Conservation (phyloP, 2,888 invertebrate genomes). For the Argyresthia goedartella region DNA sequence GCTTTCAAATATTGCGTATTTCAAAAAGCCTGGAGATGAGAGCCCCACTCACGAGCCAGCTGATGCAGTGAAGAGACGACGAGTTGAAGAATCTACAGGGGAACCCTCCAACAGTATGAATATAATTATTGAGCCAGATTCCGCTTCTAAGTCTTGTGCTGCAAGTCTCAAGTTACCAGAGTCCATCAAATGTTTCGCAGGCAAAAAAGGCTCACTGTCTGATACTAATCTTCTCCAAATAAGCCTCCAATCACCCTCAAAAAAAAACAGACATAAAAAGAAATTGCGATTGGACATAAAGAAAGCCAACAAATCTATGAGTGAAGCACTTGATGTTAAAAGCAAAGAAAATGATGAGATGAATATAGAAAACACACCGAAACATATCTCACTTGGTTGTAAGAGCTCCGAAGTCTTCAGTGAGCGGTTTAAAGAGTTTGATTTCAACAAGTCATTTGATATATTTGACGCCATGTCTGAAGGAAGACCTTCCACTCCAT, state of each 20-base stretch:
- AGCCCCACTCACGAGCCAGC: constrained; percentile 13
- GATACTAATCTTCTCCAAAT: constrained; percentile 43
- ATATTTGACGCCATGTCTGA: constrained; percentile 38
- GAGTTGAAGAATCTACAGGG: constrained; percentile 8
- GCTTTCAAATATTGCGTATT: constrained; percentile 55
- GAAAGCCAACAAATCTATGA: constrained; percentile 41
- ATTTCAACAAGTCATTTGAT: constrained; percentile 49
- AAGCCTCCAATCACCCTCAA: constrained; percentile 15
- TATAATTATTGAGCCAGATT: constrained; percentile 41
- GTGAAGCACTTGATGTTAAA: constrained; percentile 21
- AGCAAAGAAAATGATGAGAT: constrained; percentile 11
- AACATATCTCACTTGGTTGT: constrained; percentile 40
- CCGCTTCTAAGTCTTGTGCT: constrained; percentile 34
- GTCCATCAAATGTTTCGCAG: constrained; percentile 30
- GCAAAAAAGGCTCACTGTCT: constrained; percentile 44
- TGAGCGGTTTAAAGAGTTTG: constrained; percentile 35
- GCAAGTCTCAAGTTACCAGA: constrained; percentile 32
- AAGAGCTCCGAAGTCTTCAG: constrained; percentile 41
- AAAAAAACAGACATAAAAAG: constrained; percentile 26
- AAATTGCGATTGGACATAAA: constrained; percentile 47
- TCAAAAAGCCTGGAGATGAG: constrained; percentile 39
- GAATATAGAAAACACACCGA: constrained; percentile 52
- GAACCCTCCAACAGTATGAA: constrained; percentile 25
- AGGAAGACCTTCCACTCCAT: constrained; percentile 19
- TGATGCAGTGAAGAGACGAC: constrained; percentile 11